phyloP scores from a whole-genome alignment of 2,113 vertebrate genomes.

The Antechinus stuartii region DNA sequence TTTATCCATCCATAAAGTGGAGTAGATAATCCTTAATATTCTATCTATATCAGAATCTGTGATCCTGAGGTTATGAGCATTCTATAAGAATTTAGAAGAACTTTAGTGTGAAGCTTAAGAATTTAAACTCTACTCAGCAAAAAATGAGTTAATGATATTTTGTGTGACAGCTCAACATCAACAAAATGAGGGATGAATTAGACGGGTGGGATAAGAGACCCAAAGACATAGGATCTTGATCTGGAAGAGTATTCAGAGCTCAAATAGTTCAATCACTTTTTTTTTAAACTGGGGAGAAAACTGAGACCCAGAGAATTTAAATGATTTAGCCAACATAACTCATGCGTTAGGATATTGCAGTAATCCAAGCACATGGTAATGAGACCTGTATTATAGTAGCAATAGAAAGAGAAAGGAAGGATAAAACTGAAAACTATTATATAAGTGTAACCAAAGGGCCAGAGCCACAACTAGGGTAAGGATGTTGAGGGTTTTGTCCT shows the following conservation, averaged over 20 bases:
- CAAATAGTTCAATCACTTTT: background rate
- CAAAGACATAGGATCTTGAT: background rate
- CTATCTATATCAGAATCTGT: background rate
- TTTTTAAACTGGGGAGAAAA: background rate
- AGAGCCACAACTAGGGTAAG: background rate
- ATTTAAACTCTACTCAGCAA: background rate
- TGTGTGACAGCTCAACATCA: too few species aligned
- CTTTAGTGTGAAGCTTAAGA: background rate
- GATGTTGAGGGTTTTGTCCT: background rate
- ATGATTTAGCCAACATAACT: background rate
- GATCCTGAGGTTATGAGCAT: background rate
- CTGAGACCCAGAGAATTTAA: background rate
- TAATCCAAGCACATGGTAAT: background rate
- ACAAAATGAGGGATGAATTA: background rate
- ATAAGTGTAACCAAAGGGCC: background rate
- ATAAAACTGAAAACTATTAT: background rate
- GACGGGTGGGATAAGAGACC: background rate
- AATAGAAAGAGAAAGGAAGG: background rate
- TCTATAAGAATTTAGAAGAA: background rate
- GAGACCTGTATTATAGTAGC: background rate
- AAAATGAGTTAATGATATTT: background rate
- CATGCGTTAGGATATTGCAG: background rate
- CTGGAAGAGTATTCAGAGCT: background rate
- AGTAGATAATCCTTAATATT: background rate
- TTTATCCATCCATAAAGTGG: background rate